These are phyloP conservation scores for Apodemus sylvaticus DNA, from an alignment of 2,113 vertebrate genomes.

Conservation along the genomic window DNA sequence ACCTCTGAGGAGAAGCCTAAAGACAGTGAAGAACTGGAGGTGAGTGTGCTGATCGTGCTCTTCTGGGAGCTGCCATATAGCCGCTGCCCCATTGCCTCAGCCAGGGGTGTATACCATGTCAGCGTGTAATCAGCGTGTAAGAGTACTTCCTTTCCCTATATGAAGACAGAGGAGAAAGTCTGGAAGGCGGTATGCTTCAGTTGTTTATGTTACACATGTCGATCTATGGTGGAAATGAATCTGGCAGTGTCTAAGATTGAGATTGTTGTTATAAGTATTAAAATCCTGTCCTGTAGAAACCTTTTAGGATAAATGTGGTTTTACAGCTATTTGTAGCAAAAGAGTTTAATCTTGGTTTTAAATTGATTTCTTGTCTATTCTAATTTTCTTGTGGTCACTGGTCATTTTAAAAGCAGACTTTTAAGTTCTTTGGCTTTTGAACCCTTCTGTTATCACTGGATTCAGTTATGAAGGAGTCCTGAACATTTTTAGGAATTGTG, in stretches of 20 bases:
- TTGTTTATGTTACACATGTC: background rate
- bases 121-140: background rate
- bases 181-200: background rate
- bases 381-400: background rate
- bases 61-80: background rate
- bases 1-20: slow-evolving; percentile 97
- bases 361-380: background rate
- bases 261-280: background rate
- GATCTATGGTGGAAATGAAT: background rate
- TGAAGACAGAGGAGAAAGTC: background rate
- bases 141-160: background rate
- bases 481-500: background rate
- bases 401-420: background rate
- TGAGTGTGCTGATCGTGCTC: slow-evolving; percentile 68
- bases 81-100: background rate
- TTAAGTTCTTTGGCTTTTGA: background rate
- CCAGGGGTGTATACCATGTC: too few species aligned
- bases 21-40: slow-evolving; percentile 98
- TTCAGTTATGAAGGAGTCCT: background rate
- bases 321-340: background rate
- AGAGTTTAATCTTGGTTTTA: background rate
- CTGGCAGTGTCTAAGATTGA: background rate
- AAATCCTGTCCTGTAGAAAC: background rate
- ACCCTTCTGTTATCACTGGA: background rate
- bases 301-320: background rate